A percentile compares a stretch with the other conserved stretches of the same genome.
Evolutionary conservation across 1,140 invertebrate genomes (phyloP).

Genomic region (Drosophila sechellia): DNA sequence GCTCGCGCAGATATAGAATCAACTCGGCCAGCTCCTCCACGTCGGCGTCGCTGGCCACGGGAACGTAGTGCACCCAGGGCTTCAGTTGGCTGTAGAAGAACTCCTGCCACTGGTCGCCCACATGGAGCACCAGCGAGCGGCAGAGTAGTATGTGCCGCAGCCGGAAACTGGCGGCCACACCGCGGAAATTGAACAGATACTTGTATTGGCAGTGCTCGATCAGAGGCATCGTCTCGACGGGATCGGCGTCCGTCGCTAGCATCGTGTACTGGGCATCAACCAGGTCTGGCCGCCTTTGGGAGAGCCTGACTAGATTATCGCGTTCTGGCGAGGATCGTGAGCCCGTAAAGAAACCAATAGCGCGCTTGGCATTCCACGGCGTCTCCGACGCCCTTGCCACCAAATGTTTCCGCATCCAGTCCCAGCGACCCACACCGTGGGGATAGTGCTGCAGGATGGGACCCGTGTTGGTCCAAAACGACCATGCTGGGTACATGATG

Average conservation of each 20-base stretch:
- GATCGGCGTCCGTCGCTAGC: background rate
- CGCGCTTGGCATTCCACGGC: background rate
- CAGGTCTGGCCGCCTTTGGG: background rate
- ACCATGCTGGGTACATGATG: background rate
- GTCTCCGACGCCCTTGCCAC: background rate
- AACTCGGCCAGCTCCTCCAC: background rate
- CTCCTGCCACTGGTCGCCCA: constrained; percentile 1
- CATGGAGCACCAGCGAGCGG: background rate
- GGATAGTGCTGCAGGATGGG: background rate
- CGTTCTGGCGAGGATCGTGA: background rate
- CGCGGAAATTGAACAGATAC: background rate
- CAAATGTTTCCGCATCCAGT: background rate
- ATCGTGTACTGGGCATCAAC: background rate
- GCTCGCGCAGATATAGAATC: background rate
- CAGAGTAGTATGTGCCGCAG: background rate
- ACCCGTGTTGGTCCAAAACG: background rate
- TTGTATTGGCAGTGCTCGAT: background rate
- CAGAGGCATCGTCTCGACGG: background rate
- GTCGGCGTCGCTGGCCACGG: background rate
- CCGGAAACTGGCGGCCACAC: background rate
- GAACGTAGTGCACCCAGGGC: constrained; percentile 2
- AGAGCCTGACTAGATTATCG: background rate
- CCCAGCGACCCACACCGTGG: background rate
- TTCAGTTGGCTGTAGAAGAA: background rate
- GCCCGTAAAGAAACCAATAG: background rate